Conservation (phyloP, 2,113 vertebrate species). For the Daphoenositta chrysoptera region DNA sequence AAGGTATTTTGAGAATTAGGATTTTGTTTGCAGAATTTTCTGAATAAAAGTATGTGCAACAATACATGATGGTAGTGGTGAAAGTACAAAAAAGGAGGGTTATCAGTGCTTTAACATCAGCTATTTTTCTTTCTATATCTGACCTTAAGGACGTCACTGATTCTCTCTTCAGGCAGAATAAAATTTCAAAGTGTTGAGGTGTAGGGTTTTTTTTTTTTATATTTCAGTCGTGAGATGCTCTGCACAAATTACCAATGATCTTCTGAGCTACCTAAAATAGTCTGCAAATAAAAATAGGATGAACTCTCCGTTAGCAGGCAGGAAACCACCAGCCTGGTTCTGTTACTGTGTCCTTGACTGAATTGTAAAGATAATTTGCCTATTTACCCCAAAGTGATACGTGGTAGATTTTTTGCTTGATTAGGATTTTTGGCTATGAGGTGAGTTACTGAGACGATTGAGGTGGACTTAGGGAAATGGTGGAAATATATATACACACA, state of each 20-base stretch:
- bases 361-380: not conserved
- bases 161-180: not conserved
- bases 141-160: not conserved
- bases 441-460: not conserved
- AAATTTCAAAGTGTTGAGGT: not conserved
- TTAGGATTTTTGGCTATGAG: not conserved
- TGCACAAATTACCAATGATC: not conserved
- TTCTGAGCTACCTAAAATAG: not conserved
- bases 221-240: not conserved
- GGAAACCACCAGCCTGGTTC: conserved; percentile 13
- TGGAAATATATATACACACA: no score
- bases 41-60: not conserved
- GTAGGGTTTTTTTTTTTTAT: not conserved
- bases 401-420: not conserved
- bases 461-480: not conserved
- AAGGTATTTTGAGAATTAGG: not conserved
- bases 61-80: not conserved
- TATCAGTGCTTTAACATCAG: not conserved
- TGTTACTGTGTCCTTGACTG: not conserved
- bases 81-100: not conserved
- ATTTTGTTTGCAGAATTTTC: not conserved
- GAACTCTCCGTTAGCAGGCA: not conserved
- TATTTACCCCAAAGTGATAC: not conserved
- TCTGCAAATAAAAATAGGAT: not conserved
- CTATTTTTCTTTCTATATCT: not conserved